These are phyloP conservation scores for Drosophila kohkoa DNA, from an alignment of 1,140 invertebrate genomes.

Conservation along the genomic window DNA sequence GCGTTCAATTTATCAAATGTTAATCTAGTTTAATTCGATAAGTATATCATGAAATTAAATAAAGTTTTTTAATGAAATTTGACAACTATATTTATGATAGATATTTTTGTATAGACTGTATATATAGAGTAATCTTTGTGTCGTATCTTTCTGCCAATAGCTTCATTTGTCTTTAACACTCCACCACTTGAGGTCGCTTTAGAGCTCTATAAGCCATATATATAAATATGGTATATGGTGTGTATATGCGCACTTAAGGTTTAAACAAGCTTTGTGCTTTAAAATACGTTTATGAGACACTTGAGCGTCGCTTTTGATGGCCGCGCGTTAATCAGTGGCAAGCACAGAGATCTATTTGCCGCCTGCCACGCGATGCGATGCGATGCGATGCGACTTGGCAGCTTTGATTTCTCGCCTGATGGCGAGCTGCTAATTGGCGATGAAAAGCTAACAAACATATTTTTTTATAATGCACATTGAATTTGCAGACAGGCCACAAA, in stretches of 20 bases:
- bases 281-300: constrained; percentile 49
- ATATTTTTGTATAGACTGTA: background rate
- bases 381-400: background rate
- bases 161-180: constrained; percentile 12
- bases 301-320: constrained; percentile 41
- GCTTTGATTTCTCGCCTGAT: constrained; percentile 1
- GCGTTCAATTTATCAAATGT: no score
- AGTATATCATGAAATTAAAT: no score
- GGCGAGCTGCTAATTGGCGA: constrained; percentile 32
- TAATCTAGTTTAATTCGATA: no score
- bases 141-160: no score
- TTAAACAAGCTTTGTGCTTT: constrained; percentile 42
- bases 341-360: constrained; percentile 7
- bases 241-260: constrained; percentile 3
- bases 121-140: background rate
- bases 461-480: background rate
- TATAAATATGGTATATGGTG: background rate
- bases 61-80: no score
- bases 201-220: constrained; percentile 40
- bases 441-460: background rate
- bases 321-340: constrained; percentile 36
- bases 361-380: background rate
- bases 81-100: no score
- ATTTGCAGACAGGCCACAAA: background rate
- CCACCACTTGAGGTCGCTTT: constrained; percentile 40